These are phyloP conservation scores for Leptobrachium ailaonicum DNA, from an alignment of 2,113 vertebrate species.

Conservation along the genomic window DNA sequence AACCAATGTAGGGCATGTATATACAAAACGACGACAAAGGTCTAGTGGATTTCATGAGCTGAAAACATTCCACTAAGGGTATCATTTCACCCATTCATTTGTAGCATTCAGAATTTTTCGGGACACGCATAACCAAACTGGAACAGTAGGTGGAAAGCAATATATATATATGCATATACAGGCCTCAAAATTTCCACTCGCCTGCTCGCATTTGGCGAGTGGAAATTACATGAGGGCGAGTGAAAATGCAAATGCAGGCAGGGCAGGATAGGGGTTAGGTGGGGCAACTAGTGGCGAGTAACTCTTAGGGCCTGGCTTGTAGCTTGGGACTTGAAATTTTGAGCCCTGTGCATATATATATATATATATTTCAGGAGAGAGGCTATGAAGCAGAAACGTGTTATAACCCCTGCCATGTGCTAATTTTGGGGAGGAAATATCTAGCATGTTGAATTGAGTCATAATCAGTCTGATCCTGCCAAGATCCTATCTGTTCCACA, in stretches of 20 bases:
- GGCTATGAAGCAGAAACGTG: conserved; percentile 1
- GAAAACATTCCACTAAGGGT: not conserved
- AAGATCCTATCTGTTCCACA: conserved; percentile 21
- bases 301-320: too few species aligned
- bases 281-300: too few species aligned
- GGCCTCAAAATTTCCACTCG: too few species aligned
- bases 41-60: conserved; percentile 9
- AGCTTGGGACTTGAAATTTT: too few species aligned
- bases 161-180: not conserved
- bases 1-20: conserved; percentile 25
- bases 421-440: conserved; percentile 13
- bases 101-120: not conserved
- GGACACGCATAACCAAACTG: not conserved
- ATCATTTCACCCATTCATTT: too few species aligned
- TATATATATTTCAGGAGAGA: conserved; percentile 3
- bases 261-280: too few species aligned
- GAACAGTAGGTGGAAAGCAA: not conserved
- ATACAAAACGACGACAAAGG: conserved; percentile 21
- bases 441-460: conserved; percentile 20
- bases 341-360: not conserved
- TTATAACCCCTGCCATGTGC: conserved; percentile 3
- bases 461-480: conserved; percentile 24
- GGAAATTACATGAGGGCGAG: too few species aligned
- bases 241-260: too few species aligned
- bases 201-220: too few species aligned